Evolutionary conservation across 2,888 invertebrate genomes (phyloP).

Genomic region (Endotricha flammealis): DNA sequence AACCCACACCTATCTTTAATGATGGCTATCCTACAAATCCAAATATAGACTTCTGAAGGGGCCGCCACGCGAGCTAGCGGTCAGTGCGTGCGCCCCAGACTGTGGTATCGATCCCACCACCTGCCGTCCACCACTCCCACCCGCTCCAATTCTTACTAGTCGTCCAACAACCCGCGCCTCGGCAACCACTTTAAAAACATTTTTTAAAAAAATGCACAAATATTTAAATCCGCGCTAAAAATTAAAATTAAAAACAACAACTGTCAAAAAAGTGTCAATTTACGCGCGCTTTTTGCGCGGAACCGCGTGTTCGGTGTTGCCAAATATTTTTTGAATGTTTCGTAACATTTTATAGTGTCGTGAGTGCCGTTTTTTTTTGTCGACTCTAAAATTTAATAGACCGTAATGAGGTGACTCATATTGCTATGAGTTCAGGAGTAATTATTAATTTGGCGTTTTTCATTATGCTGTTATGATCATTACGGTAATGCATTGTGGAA

Average conservation of each 20-base stretch:
- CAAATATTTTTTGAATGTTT: slow-evolving; percentile 19
- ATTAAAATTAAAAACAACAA: too few relatives aligned
- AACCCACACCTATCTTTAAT: slow-evolving; percentile 33
- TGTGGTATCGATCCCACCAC: slow-evolving; percentile 70
- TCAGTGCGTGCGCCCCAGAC: slow-evolving; percentile 74
- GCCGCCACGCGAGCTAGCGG: slow-evolving; percentile 44
- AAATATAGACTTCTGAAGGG: slow-evolving; percentile 49
- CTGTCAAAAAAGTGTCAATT: slow-evolving; percentile 33
- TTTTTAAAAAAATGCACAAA: slow-evolving; percentile 30
- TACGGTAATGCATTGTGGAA: too few relatives aligned
- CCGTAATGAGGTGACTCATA: slow-evolving; percentile 50
- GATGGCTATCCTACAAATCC: slow-evolving; percentile 36
- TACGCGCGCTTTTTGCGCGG: slow-evolving; percentile 21
- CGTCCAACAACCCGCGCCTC: slow-evolving; percentile 68
- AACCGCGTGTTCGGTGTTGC: slow-evolving; percentile 23
- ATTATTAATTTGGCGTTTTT: slow-evolving; percentile 57
- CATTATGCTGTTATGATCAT: too few relatives aligned
- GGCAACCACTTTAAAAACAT: slow-evolving; percentile 41
- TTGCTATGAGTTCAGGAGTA: slow-evolving; percentile 41
- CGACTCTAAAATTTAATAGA: slow-evolving; percentile 38
- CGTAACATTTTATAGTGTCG: slow-evolving; percentile 29
- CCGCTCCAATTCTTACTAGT: slow-evolving; percentile 55
- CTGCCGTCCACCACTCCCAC: slow-evolving; percentile 63
- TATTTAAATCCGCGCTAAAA: too few relatives aligned
- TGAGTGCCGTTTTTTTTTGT: slow-evolving; percentile 32